Conservation (phyloP, 2,888 invertebrate species). For the Lithodes maja region DNA sequence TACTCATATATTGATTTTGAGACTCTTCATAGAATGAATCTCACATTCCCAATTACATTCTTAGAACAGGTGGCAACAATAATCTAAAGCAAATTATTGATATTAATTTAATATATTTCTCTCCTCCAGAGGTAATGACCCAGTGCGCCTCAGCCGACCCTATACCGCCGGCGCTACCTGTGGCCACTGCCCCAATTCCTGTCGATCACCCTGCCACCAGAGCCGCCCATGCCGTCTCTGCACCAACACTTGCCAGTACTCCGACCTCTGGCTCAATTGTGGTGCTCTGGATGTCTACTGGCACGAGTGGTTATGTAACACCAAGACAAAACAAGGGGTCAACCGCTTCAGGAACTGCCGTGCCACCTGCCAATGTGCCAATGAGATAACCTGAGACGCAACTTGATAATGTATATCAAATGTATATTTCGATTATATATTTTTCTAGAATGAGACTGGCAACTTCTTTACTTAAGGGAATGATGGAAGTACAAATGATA, state of each 20-base stretch:
- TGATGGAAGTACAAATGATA: no score
- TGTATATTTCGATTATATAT: no score
- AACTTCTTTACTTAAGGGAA: no score
- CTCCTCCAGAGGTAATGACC: constrained; percentile 64
- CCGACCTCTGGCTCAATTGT: constrained; percentile 85
- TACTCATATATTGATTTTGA: no score
- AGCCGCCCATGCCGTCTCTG: constrained; percentile 77
- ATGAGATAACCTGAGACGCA: constrained; percentile 56
- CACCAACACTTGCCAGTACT: constrained; percentile 82
- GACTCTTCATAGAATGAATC: no score
- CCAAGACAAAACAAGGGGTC: constrained; percentile 65
- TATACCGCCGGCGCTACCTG: constrained; percentile 53
- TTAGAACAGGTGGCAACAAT: no score
- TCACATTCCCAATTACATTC: no score
- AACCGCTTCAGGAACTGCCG: constrained; percentile 68
- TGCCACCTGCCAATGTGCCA: constrained; percentile 67
- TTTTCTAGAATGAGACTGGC: no score
- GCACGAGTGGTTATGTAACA: constrained; percentile 79
- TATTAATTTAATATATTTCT: no score
- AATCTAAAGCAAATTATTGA: no score
- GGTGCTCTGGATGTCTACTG: constrained; percentile 79
- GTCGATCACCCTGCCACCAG: constrained; percentile 50
- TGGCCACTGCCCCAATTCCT: constrained; percentile 48
- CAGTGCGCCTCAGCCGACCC: constrained; percentile 46
- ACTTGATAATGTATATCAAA: no score